Evolutionary conservation across 2,797 vertebrate genomes (phyloP), one percentile per base, ranked within the genome.

Genomic region (Propithecus deckenii): DNA sequence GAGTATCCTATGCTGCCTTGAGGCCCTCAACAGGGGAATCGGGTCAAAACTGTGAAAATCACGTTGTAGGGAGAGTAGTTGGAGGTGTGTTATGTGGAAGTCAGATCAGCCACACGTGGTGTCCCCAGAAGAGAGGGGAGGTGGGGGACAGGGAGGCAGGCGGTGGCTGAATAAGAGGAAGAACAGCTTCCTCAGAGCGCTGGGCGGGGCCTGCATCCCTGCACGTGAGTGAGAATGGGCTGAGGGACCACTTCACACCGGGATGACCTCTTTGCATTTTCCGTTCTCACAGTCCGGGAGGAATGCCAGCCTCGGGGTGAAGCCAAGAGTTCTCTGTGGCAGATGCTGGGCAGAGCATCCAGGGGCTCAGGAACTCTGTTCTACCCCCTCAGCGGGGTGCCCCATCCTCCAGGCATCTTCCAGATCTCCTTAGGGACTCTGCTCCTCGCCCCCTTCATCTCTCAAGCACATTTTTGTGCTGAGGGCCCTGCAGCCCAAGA

Each of bases 21-120:
- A 48, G 35, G 6, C 5, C 20, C 50, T 71, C 35, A 61, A 67
- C 3, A 46, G 87, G 23, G 25, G 4, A 46, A 30, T 38, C 11
- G 2, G n/a, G 52, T 65, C 4, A 88, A 30, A 88, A 50, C 8
- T 59, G 7, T 35, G 41, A 50, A 59, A 85, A 38, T 25, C 71
- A 35, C 1, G 2, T 1, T 59, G 22, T 18, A 22, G 48, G 74
- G 69, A 78, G 28, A 89, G 25, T 15, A 67, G 48, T 4, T n/a
- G 25, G 38, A 55, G 46, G 38, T 38, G 10, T 48, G 32, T 4
- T 50, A 28, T 8, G 22, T 32, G 81, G 74, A 65, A n/a, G 86
- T 38, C 8, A 14, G 69, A 55, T 59, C 3, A 13, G 30, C 55
- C 41, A 0, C 35, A 25, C 0, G 3, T 32, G 2, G 5, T 3